Percentiles rank a stretch among this genome's conserved stretches.
phyloP scores from a whole-genome alignment of 2,113 vertebrate genomes.

The Raja brachyura region DNA sequence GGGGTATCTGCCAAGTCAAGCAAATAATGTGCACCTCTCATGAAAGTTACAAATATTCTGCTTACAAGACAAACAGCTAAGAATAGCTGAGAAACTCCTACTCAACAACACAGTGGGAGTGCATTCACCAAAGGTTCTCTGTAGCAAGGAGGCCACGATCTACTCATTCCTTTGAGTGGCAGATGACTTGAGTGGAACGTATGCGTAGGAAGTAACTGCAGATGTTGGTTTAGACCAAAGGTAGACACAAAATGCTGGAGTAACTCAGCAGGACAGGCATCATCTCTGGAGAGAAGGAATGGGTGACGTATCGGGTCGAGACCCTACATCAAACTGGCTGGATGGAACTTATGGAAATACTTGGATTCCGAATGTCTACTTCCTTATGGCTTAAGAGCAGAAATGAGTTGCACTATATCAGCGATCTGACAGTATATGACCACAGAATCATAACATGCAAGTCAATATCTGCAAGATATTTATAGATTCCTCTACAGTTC shows the following conservation, averaged over 20 bases:
- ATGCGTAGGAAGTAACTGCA: background rate
- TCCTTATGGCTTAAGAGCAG: background rate
- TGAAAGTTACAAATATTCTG: background rate
- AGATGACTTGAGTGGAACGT: background rate
- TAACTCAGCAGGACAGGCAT: too few species aligned
- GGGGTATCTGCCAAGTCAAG: background rate
- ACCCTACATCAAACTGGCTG: too few species aligned
- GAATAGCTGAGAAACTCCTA: too few species aligned
- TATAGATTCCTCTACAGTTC: background rate
- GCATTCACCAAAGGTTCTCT: too few species aligned
- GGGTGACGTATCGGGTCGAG: too few species aligned
- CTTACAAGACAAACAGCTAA: background rate
- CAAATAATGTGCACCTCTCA: background rate
- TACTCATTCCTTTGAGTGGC: background rate
- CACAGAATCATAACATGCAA: background rate
- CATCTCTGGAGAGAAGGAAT: too few species aligned
- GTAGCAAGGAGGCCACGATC: too few species aligned
- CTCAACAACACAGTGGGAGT: too few species aligned
- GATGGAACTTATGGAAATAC: background rate
- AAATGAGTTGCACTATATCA: background rate
- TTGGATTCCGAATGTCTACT: background rate
- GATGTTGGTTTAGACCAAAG: too few species aligned
- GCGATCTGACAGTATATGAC: background rate
- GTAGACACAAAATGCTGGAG: too few species aligned
- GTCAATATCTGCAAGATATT: background rate